Percentiles rank a stretch among this genome's conserved stretches.
phyloP scores from a whole-genome alignment of 2,797 vertebrate species.

The Acanthurus leucopareius region DNA sequence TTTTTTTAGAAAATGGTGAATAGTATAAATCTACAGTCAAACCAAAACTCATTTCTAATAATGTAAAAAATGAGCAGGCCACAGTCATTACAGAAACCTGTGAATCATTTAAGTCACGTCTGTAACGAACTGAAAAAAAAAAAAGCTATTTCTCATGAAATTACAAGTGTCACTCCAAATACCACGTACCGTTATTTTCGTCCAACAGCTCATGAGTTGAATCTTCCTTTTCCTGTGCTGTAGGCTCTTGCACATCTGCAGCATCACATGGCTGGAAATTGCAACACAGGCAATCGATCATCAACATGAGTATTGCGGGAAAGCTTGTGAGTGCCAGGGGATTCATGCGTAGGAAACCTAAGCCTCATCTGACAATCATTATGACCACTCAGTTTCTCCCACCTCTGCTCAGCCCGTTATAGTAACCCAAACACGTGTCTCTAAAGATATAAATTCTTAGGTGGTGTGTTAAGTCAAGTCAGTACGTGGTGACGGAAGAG shows the following conservation, averaged over 20 bases:
- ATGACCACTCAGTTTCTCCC: conserved; percentile 21
- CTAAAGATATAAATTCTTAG: not conserved
- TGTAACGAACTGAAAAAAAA: conserved; percentile 5
- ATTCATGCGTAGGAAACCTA: conserved; percentile 11
- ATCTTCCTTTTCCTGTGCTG: conserved; percentile 71
- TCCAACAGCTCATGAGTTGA: conserved; percentile 34
- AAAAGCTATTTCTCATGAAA: not conserved
- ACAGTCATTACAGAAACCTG: not conserved
- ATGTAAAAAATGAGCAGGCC: not conserved
- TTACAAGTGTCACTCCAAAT: not conserved
- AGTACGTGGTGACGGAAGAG: not conserved
- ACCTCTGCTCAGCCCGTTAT: not conserved
- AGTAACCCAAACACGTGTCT: conserved; percentile 11
- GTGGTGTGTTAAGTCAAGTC: not conserved
- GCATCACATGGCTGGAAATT: conserved; percentile 81
- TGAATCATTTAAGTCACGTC: not conserved
- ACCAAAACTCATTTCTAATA: not conserved
- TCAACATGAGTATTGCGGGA: conserved; percentile 30
- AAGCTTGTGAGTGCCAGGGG: conserved; percentile 62
- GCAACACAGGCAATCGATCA: conserved; percentile 67
- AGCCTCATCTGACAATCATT: conserved; percentile 53
- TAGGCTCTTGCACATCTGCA: conserved; percentile 54
- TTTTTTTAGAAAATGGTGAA: conserved; percentile 12
- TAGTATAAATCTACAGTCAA: not conserved
- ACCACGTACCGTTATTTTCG: conserved; percentile 60